Evolutionary conservation across 2,888 invertebrate genomes (phyloP), one percentile per base, ranked within the genome.

Genomic region (Drosophila colorata): DNA sequence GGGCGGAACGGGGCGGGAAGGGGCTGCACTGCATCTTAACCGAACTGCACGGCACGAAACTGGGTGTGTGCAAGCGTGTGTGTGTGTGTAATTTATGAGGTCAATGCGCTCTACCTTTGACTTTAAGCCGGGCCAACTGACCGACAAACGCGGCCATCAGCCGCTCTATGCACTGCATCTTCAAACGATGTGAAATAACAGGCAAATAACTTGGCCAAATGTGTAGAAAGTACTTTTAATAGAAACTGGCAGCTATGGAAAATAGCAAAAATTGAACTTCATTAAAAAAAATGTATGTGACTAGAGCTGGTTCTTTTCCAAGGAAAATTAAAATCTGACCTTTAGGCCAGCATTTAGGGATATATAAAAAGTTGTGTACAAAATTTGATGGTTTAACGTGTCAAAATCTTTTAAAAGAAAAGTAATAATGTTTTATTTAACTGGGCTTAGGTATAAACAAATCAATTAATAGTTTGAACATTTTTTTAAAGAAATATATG

Each of bases 41-140:
- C 52, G 37, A 66, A 67, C 47, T 71, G 63, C 25, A 52, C 20
- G 33, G 35, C 35, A 28, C 43, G 40, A 38, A 46, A 55, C 43
- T 57, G 52, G 52, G 55, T 65, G 51, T 52, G 53, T 48, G 44
- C 28, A 46, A 47, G 43, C 40, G 48, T 18, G 35, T 28, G 56
- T 57, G 52, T 43, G 52, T 55, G 67, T 67, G 66, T 79, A 71
- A 86, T 86, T 87, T 87, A 86, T 88, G 86, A 78, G 86, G 81
- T 86, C 86, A 81, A 73, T 75, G 86, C 63, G 75, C 81, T 18
- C 28, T 35, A 57, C 13, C 18, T 40, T 48, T 57, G 41, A 48
- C 47, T 52, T 20, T 14, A 52, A 65, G 47, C 20, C 33, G n/a
- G 49, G 14, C 41, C 38, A 72, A 25, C 31, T 40, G 55, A 46